Evolutionary conservation across 2,113 vertebrate genomes (phyloP), one percentile per base, ranked within the genome.

Genomic region (Gracilinanus agilis): DNA sequence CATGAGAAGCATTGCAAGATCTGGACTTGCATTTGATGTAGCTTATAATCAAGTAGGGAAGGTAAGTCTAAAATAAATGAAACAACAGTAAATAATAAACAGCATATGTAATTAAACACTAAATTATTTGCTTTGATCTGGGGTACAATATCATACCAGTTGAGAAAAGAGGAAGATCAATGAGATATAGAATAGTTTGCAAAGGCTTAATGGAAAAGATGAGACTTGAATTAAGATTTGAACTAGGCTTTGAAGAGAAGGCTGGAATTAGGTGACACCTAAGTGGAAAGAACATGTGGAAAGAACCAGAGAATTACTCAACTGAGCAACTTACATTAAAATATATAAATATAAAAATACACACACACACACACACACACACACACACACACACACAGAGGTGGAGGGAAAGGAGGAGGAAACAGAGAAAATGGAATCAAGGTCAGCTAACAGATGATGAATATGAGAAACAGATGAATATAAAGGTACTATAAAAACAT

Each of bases 21-120:
- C 67, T 83, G 67, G 34, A 40, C n/a, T 40, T 40, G 19, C 34
- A 83, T 83, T 40, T 40, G 34, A 83, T 61, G 27, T 61, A 29
- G 56, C 25, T 61, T 61, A 61, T 9, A 90, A 91, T 49, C 23
- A 54, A 90, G 27, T 3, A 56, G 24, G 54, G 90, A 11, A 94
- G 55, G n/a, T 24, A 92, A 92, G 24, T 34, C 6, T 8, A 88
- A 92, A 92, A 13, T 40, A 93, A 88, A 55, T 34, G 9, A 96
- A 95, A 91, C 58, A 54, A 90, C 3, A 40, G 19, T 54, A 34
- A 90, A 83, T 40, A 40, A 83, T 40, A 55, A 24, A 90, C 4
- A 61, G 9, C 49, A 92, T n/a, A n/a, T 83, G 34, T 75, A 93
- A 88, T 24, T 44, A 91, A 83, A 24, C 58, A 29, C 88, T 21